These are phyloP conservation scores for Agrochola circellaris DNA, from an alignment of 2,888 invertebrate genomes.

Conservation along the genomic window DNA sequence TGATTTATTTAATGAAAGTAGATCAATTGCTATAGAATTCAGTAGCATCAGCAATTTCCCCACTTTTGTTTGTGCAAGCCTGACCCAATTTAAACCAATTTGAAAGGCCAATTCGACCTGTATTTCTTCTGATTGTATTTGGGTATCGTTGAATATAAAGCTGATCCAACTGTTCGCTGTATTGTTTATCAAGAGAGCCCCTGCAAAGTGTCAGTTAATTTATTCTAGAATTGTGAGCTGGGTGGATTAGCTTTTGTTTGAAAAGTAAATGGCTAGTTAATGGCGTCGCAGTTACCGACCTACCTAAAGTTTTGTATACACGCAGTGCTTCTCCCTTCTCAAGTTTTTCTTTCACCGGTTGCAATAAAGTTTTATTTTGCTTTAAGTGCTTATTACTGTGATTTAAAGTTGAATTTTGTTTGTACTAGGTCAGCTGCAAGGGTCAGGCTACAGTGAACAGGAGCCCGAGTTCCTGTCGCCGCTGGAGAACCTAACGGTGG, in stretches of 20 bases:
- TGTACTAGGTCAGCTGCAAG: constrained; percentile 85
- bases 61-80: constrained; percentile 85
- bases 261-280: constrained; percentile 47
- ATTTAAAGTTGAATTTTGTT: constrained; percentile 31
- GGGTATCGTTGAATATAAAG: constrained; percentile 81
- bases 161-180: constrained; percentile 78
- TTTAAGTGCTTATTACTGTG: constrained; percentile 10
- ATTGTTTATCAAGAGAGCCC: constrained; percentile 69
- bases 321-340: background rate
- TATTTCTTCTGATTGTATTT: constrained; percentile 86
- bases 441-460: constrained; percentile 85
- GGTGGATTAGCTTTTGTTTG: constrained; percentile 50
- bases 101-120: constrained; percentile 86
- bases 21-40: constrained; percentile 76
- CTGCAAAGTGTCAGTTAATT: constrained; percentile 65
- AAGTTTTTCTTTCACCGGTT: constrained; percentile 1
- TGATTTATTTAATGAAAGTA: constrained; percentile 75
- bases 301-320: constrained; percentile 24
- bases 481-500: constrained; percentile 95
- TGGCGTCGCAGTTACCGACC: background rate
- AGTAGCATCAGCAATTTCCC: constrained; percentile 79
- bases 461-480: constrained; percentile 95
- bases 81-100: constrained; percentile 88
- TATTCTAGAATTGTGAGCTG: constrained; percentile 62
- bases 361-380: constrained; percentile 4